These are phyloP conservation scores for Ctena decussata DNA, from an alignment of 2,888 invertebrate genomes.

Conservation along the genomic window DNA sequence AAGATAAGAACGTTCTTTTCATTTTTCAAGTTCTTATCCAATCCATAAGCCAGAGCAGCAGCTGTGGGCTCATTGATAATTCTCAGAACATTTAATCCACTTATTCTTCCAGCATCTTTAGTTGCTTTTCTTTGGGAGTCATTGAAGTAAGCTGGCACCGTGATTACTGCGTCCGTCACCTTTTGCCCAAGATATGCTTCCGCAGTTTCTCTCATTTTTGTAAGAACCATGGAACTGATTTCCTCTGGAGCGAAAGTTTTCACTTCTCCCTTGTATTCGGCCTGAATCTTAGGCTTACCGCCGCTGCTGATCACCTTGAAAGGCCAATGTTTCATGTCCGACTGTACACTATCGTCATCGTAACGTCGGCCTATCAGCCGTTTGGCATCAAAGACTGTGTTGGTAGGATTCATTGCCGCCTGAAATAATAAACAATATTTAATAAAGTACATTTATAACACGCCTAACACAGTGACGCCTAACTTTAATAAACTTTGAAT, in stretches of 20 bases:
- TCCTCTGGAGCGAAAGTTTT: slow-evolving; percentile 96
- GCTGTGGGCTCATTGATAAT: slow-evolving; percentile 90
- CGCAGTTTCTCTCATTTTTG: slow-evolving; percentile 92
- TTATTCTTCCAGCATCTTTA: slow-evolving; percentile 87
- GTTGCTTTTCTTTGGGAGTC: slow-evolving; percentile 90
- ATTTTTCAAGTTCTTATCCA: slow-evolving; percentile 87
- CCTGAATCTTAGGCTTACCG: slow-evolving; percentile 81
- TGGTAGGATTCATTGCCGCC: slow-evolving; percentile 91
- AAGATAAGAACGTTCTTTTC: slow-evolving; percentile 89
- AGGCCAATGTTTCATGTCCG: slow-evolving; percentile 83
- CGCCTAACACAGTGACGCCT: too few species aligned
- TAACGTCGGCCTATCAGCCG: slow-evolving; percentile 81
- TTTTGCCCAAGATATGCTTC: slow-evolving; percentile 89
- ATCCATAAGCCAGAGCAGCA: slow-evolving; percentile 89
- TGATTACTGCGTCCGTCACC: slow-evolving; percentile 84
- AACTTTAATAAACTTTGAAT: too few species aligned
- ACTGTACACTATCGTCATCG: slow-evolving; percentile 76
- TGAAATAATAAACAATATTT: slow-evolving; percentile 77
- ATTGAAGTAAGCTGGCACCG: slow-evolving; percentile 86
- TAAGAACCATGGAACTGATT: slow-evolving; percentile 96
- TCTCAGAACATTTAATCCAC: slow-evolving; percentile 87
- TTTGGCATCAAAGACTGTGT: slow-evolving; percentile 89
- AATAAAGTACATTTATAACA: too few species aligned
- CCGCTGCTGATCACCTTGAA: slow-evolving; percentile 74
- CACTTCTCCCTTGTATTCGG: slow-evolving; percentile 91